Evolutionary conservation across 2,113 vertebrate species (phyloP), one percentile per base, ranked within the genome.

Genomic region (Myotis lucifugus): DNA sequence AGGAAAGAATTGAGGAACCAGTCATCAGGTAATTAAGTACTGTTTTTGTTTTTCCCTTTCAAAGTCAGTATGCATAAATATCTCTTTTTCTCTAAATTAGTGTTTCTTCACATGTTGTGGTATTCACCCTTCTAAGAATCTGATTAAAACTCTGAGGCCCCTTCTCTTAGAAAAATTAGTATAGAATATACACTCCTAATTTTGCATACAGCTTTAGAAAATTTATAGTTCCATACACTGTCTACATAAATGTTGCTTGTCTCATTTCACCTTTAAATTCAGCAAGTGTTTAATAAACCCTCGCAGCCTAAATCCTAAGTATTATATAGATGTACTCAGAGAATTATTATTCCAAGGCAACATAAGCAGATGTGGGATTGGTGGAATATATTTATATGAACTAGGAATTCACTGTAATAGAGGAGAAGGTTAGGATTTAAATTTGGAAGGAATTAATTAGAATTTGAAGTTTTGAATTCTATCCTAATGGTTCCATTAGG

Each of bases 1-100:
- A 94, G 97, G 12, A 94, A 95, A 56, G 97, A 98, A 59, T 91
- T 97, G 67, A 98, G 97, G 42, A 98, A 96, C 76, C 97, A 56
- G 0, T 97, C 99, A 19, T 99, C 99, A 97, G 99, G 99, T 99
- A 97, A 92, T 73, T 90, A 54, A 64, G 92, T 37, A 40, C 29
- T 34, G 40, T 4, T 34, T 40, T 42, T 77, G 67, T 11, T 23
- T 85, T 97, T 95, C 89, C 50, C 15, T 96, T 85, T 25, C 0
- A 77, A 92, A 95, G n/a, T 12, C 37, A n/a, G 4, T 46, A 0
- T 74, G n/a, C 17, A 0, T 66, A 78, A 88, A 83, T 97, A 83
- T 56, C 6, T 37, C 14, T 72, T 91, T 91, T 25, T 96, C 34
- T 77, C 32, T 94, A 61, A 96, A 74, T 78, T 79, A 95, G 13